Conservation (phyloP, 2,888 invertebrate genomes). For the Mylabris sibirica region DNA sequence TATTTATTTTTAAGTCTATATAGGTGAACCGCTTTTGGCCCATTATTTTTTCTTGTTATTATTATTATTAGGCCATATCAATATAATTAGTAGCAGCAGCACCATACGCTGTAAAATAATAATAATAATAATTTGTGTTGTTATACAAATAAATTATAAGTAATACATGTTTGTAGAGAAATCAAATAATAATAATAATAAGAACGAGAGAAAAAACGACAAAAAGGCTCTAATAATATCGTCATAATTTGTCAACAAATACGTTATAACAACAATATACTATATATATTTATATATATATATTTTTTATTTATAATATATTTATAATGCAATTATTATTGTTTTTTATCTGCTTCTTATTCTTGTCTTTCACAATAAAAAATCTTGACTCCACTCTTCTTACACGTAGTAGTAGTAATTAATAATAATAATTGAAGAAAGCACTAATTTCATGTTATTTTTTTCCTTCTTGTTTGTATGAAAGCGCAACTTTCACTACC, state of each 20-base stretch:
- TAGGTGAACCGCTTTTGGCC: neutral
- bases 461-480: constrained; percentile 43
- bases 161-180: neutral
- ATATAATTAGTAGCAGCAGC: neutral
- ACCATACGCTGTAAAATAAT: neutral
- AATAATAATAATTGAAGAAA: constrained; percentile 17
- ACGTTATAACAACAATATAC: constrained; percentile 4
- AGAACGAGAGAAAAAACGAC: neutral
- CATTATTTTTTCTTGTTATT: too few relatives aligned
- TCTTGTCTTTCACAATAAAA: constrained; percentile 8
- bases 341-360: neutral
- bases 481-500: constrained; percentile 46
- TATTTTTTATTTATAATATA: too few relatives aligned
- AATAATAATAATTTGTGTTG: neutral
- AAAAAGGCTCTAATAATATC: neutral
- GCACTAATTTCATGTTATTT: neutral
- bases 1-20: neutral
- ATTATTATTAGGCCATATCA: too few relatives aligned
- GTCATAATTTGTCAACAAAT: neutral
- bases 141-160: neutral
- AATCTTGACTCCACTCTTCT: constrained; percentile 13
- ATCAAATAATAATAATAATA: too few relatives aligned
- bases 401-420: too few relatives aligned
- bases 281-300: neutral
- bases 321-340: too few relatives aligned